Conservation (phyloP, 1,140 invertebrate species). For the Diorhabda carinulata region DNA sequence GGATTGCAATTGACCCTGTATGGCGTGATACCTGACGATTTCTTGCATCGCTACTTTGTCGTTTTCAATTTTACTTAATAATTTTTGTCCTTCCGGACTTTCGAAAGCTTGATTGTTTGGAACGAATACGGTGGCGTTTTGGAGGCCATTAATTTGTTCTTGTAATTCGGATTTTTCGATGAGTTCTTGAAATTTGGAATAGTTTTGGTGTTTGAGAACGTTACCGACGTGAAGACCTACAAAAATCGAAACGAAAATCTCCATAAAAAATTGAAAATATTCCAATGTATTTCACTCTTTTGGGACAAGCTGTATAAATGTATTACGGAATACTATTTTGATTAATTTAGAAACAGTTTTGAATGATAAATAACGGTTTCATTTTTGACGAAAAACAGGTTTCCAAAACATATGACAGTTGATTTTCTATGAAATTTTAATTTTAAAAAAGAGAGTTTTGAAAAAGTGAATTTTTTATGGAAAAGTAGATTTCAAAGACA, state of each 20-base stretch:
- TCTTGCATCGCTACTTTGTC: constrained; percentile 51
- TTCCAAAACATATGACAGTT: too few relatives aligned
- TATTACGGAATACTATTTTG: too few relatives aligned
- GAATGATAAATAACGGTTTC: too few relatives aligned
- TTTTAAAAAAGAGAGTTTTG: too few relatives aligned
- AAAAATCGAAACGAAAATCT: neutral
- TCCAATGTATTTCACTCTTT: too few relatives aligned
- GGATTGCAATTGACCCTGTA: constrained; percentile 50
- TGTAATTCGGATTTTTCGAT: constrained; percentile 55
- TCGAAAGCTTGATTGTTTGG: constrained; percentile 62
- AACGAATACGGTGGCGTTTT: constrained; percentile 60
- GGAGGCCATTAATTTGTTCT: constrained; percentile 54
- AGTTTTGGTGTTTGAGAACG: constrained; percentile 50
- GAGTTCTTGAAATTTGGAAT: constrained; percentile 50
- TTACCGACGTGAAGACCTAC: constrained; percentile 48
- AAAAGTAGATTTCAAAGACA: too few relatives aligned
- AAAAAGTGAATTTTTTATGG: too few relatives aligned
- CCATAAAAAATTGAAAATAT: too few relatives aligned
- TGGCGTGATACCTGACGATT: constrained; percentile 57
- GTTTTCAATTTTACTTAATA: constrained; percentile 47
- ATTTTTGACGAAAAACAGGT: too few relatives aligned
- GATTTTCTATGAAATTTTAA: too few relatives aligned
- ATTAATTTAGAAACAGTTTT: too few relatives aligned
- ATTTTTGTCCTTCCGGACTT: constrained; percentile 42
- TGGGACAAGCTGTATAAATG: too few relatives aligned